Evolutionary conservation across 2,888 invertebrate genomes (phyloP).

Genomic region (Lasius fuliginosus): DNA sequence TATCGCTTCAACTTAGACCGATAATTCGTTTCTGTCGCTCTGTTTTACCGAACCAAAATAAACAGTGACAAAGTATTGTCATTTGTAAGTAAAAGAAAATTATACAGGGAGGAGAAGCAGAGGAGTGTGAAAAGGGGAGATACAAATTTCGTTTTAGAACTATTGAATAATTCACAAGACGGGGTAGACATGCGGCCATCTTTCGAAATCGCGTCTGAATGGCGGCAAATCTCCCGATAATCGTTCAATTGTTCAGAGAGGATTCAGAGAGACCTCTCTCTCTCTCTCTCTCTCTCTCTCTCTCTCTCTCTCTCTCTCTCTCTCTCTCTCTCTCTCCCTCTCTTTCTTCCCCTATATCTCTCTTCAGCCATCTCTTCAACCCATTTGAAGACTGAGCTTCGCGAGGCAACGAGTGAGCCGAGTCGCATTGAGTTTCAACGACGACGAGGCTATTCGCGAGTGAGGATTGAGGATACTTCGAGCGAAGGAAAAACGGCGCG

Average conservation of each 20-base stretch:
- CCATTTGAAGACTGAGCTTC: conserved; percentile 33
- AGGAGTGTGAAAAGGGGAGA: neutral
- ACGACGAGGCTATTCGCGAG: conserved; percentile 41
- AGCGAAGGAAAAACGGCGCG: conserved; percentile 11
- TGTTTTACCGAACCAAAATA: neutral
- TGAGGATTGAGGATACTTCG: conserved; percentile 38
- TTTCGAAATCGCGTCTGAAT: conserved; percentile 50
- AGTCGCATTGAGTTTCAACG: conserved; percentile 45
- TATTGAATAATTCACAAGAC: conserved; percentile 51
- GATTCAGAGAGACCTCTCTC: conserved; percentile 12
- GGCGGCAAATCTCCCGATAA: conserved; percentile 56
- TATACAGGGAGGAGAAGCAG: neutral
- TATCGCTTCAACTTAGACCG: neutral
- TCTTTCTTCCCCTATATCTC: neutral
- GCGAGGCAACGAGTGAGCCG: conserved; percentile 46
- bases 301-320: neutral
- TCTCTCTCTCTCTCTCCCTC: neutral
- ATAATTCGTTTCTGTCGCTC: conserved; percentile 1
- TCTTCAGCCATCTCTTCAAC: conserved; percentile 16
- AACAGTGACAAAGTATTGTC: conserved; percentile 34
- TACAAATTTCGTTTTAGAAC: conserved; percentile 40
- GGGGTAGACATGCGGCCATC: conserved; percentile 39
- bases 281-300: neutral
- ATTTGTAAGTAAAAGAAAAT: conserved; percentile 26
- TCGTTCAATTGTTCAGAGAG: conserved; percentile 62